Evolutionary conservation across 2,797 vertebrate genomes (phyloP).

Genomic region (Anabacerthia variegaticeps): DNA sequence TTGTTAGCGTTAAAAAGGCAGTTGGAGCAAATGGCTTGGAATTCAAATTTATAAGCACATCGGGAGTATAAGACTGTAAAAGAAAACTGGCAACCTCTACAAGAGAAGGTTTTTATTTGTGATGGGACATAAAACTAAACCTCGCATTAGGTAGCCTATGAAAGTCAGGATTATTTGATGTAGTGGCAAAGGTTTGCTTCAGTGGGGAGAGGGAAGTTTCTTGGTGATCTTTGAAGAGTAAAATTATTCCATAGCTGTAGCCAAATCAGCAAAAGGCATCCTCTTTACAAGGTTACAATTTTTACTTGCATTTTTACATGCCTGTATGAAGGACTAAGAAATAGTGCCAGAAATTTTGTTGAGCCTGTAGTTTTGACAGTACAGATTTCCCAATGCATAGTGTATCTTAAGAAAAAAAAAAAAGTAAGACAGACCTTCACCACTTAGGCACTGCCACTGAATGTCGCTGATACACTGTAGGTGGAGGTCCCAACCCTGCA

Average conservation of each 20-base stretch:
- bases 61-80: neutral
- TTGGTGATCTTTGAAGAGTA: neutral
- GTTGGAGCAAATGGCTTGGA: conserved; percentile 79
- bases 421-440: neutral
- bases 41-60: conserved; percentile 36
- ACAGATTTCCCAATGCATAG: neutral
- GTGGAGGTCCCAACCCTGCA: neutral
- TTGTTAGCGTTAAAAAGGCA: conserved; percentile 32
- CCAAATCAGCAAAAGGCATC: neutral
- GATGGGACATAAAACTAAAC: neutral
- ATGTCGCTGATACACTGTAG: neutral
- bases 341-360: neutral
- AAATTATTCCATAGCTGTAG: neutral
- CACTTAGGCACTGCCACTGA: neutral
- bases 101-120: neutral
- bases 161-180: neutral
- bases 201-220: neutral
- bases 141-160: neutral
- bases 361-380: neutral
- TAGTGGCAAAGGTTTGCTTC: neutral
- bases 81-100: neutral
- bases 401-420: neutral
- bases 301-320: neutral
- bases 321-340: neutral
- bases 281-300: neutral